These are phyloP conservation scores for Rousettus madagascariensis DNA, from an alignment of 2,797 vertebrate species.

Conservation along the genomic window DNA sequence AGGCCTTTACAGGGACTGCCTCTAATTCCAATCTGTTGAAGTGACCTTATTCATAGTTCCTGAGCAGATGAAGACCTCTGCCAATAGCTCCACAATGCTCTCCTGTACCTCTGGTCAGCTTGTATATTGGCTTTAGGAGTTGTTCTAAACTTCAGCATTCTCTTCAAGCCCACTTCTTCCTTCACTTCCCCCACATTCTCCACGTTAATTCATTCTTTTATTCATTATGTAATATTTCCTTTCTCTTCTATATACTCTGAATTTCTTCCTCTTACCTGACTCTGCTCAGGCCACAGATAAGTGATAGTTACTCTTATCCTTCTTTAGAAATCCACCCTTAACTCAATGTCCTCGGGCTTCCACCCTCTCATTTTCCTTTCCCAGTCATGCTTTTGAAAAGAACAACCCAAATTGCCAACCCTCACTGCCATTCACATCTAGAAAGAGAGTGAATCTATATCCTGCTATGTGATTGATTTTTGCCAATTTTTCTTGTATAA, in stretches of 20 bases:
- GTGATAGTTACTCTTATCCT: neutral
- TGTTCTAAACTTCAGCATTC: neutral
- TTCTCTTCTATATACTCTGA: neutral
- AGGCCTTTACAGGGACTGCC: neutral
- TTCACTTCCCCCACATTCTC: neutral
- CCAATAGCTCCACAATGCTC: neutral
- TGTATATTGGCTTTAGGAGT: neutral
- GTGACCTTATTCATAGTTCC: accelerated
- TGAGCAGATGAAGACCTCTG: neutral
- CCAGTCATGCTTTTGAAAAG: neutral
- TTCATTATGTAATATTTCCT: neutral
- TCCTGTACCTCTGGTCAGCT: neutral
- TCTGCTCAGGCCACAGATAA: neutral
- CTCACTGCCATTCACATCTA: neutral
- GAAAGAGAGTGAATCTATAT: neutral
- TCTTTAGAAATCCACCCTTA: neutral
- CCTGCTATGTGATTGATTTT: neutral
- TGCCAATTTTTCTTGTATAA: neutral
- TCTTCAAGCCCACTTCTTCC: neutral
- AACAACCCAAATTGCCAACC: neutral
- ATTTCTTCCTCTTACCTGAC: neutral
- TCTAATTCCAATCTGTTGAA: neutral
- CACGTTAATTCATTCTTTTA: neutral
- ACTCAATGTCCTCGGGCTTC: neutral
- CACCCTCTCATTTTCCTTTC: neutral